Percentiles rank a stretch among this genome's conserved stretches.
Conservation (phyloP, 2,888 invertebrate species). For the Caenorhabditis becei region DNA sequence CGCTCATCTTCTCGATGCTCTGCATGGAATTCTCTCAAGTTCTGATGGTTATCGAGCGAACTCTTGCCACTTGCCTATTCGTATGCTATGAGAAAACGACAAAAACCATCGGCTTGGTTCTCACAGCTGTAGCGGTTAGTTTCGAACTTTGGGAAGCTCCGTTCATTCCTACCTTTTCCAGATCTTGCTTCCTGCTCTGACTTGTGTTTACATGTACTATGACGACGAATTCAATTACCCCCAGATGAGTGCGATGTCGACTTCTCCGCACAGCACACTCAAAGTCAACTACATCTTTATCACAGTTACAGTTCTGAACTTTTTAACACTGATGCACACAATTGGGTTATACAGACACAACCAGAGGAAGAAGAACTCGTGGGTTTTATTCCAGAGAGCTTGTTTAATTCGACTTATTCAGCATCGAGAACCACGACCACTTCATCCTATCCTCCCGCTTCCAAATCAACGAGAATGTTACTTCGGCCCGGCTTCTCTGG, state of each 20-base stretch:
- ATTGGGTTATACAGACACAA: conserved; percentile 51
- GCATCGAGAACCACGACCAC: conserved; percentile 13
- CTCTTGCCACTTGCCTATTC: conserved; percentile 50
- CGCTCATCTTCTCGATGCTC: conserved; percentile 48
- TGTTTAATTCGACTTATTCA: no score
- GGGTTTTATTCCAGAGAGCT: conserved; percentile 24
- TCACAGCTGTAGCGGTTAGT: conserved; percentile 35
- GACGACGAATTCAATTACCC: conserved; percentile 46
- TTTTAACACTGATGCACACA: conserved; percentile 41
- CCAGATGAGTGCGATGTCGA: conserved; percentile 57
- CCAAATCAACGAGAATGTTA: conserved; percentile 52
- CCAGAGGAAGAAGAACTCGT: conserved; percentile 31
- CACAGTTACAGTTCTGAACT: conserved; percentile 28
- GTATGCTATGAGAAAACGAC: conserved; percentile 54
- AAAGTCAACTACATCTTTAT: conserved; percentile 52
- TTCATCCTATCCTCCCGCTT: conserved; percentile 46
- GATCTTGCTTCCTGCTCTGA: conserved; percentile 29
- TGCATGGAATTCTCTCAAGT: conserved; percentile 56
- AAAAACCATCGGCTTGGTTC: conserved; percentile 26
- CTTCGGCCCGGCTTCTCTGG: conserved; percentile 37
- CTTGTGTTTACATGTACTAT: conserved; percentile 51
- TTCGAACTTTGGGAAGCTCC: background rate
- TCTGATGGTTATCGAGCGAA: conserved; percentile 55
- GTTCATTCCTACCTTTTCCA: conserved; percentile 8
- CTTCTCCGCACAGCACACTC: conserved; percentile 30